Base-by-base conservation (phyloP, 2,113 vertebrate genomes). In the Oxyura jamaicensis region DNA sequence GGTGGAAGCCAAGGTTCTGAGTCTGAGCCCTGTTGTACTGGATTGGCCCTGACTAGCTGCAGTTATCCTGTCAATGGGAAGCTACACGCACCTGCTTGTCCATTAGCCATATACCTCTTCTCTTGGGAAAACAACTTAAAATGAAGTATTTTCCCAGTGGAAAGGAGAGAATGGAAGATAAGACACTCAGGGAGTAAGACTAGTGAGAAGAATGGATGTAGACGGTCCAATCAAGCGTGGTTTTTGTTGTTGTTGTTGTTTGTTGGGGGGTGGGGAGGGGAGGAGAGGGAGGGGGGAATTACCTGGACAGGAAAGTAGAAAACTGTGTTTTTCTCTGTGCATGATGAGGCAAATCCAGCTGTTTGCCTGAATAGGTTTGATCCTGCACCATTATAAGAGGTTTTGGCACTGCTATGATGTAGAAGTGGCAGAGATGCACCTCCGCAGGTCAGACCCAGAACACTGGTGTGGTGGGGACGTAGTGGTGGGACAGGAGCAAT, bases 61-160 rank as follows among this genome's bases (percentile, higher is more conserved):
- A 76, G 16, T 35, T 26, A 53, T 42, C 3, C 13, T 41, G 3
- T 59, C 62, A 28, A 29, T 60, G 42, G 29, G 60, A 78, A 89
- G 46, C 6, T 14, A 29, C 0, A 4, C 4, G 44, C 11, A 39
- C 4, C 5, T 15, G n/a, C 6, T 63, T 74, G 4, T 25, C 36
- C 35, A 25, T 63, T 59, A 74, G 29, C 11, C 23, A 65, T 35
- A 85, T 36, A 36, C 1, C 8, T 52, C 58, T 72, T 56, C 55
- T 85, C 28, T 29, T 42, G 31, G 29, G 13, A 35, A 94, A 88
- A 73, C 3, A 28, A 36, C 5, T 74, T 83, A 53, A 53, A 75
- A 55, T 29, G 14, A 78, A 66, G 4, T 4, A 25, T 83, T 74
- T 86, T 75, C 13, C 42, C 31, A 63, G 41, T 59, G 44, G 46